These are phyloP conservation scores for Illadopsis cleaveri DNA, from an alignment of 2,113 vertebrate species.

Conservation along the genomic window DNA sequence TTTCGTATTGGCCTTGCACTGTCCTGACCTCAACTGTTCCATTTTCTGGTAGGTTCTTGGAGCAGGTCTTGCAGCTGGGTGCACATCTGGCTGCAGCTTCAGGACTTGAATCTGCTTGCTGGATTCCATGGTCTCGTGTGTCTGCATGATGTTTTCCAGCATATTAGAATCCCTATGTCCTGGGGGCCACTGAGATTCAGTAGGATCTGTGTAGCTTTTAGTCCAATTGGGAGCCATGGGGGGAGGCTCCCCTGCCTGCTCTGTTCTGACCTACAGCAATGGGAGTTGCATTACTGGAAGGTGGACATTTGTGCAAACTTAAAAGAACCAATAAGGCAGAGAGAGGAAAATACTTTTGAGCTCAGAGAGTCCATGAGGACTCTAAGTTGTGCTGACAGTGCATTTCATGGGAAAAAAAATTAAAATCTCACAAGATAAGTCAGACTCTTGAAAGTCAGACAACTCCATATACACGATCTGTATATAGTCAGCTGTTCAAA, in stretches of 20 bases:
- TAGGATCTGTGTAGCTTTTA: background rate
- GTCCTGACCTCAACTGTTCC: background rate
- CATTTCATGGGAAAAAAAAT: background rate
- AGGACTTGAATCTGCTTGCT: background rate
- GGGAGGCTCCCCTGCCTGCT: background rate
- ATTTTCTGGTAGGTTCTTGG: background rate
- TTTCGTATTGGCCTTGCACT: background rate
- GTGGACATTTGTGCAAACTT: background rate
- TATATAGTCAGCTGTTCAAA: background rate
- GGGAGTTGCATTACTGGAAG: background rate
- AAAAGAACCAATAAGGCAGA: background rate
- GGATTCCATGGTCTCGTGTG: background rate
- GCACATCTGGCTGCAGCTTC: background rate
- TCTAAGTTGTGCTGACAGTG: background rate
- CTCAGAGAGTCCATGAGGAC: background rate
- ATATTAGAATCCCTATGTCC: background rate
- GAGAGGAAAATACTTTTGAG: background rate
- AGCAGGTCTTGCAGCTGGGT: background rate
- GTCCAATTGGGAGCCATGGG: rapidly evolving
- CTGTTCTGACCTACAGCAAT: background rate
- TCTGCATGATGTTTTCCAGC: background rate
- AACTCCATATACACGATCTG: background rate
- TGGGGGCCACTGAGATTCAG: background rate
- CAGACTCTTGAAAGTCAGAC: background rate
- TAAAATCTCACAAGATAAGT: background rate